Evolutionary conservation across 2,113 vertebrate genomes (phyloP), one percentile per base, ranked within the genome.

Genomic region (Notothenia coriiceps): DNA sequence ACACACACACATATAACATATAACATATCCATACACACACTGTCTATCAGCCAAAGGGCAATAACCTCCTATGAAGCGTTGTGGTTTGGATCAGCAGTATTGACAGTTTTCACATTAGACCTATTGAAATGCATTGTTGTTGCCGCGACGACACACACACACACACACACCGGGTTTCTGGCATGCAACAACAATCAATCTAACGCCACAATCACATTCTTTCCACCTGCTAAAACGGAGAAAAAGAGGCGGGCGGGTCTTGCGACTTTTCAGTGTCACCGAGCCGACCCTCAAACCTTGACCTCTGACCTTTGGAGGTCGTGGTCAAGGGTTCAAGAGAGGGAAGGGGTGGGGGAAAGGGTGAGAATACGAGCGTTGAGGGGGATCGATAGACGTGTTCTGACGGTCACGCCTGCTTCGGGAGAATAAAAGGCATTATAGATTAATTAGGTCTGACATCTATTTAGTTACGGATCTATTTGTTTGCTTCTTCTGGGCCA

Each of bases 231-330:
- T 91, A 90, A 86, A 91, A 89, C 33, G 1, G 64, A 87, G 75
- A 80, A 86, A 87, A 89, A 89, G 74, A 79, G 79, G 80, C 65
- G 49, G 82, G 83, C 84, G 85, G 89, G 72, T 72, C 73, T 73
- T 15, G 22, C 20, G 77, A 88, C 90, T 81, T 75, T 70, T 80
- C 59, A 59, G 74, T 89, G 92, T 91, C 89, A 86, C 88, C 74
- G 64, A 71, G 82, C 80, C 75, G 91, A 92, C 96, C 97, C 96
- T 57, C 35, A 13, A 60, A 62, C 88, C 88, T 87, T 96, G 96
- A 97, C 96, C 97, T 95, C 86, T 92, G 94, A 96, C 95, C 77
- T 95, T 52, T 66, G 82, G 86, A 87, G 94, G 95, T 96, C 92
- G 94, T 90, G 95, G 95, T 93, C 93, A 94, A 95, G 93, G 94